These are phyloP conservation scores for Drosophila hawaiiensis DNA, from an alignment of 2,888 invertebrate species.

Conservation along the genomic window DNA sequence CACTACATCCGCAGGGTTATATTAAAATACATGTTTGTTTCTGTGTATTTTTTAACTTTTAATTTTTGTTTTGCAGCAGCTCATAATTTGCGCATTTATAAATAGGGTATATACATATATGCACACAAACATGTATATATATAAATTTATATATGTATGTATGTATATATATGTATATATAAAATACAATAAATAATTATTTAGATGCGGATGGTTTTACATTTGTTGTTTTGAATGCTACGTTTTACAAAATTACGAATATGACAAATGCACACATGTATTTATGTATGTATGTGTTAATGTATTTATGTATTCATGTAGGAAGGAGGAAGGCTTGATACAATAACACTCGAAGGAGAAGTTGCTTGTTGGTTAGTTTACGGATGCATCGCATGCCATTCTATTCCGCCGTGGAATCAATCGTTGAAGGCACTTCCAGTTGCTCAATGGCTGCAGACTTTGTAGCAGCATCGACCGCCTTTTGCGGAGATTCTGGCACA, in stretches of 20 bases:
- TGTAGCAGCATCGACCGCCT: slow-evolving; percentile 7
- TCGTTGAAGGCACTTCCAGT: slow-evolving; percentile 60
- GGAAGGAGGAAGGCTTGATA: background rate
- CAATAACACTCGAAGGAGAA: slow-evolving; percentile 6
- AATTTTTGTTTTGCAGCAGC: slow-evolving; percentile 30
- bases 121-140: background rate
- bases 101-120: slow-evolving; percentile 45
- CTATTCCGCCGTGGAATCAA: slow-evolving; percentile 50
- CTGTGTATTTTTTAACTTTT: slow-evolving; percentile 18
- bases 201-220: slow-evolving; percentile 17
- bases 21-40: background rate
- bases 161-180: slow-evolving; percentile 21
- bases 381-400: background rate
- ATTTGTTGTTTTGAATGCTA: slow-evolving; percentile 12
- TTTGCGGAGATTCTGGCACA: slow-evolving; percentile 20
- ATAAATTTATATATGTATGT: too few species aligned
- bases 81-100: slow-evolving; percentile 32
- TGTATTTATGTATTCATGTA: background rate
- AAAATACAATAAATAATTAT: slow-evolving; percentile 74
- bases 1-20: background rate
- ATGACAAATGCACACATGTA: slow-evolving; percentile 56
- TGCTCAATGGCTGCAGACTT: slow-evolving; percentile 10
- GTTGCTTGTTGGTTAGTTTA: background rate
- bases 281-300: background rate
- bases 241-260: slow-evolving; percentile 41